phyloP scores from a whole-genome alignment of 2,888 invertebrate genomes.

The Drosophila imparisetae region DNA sequence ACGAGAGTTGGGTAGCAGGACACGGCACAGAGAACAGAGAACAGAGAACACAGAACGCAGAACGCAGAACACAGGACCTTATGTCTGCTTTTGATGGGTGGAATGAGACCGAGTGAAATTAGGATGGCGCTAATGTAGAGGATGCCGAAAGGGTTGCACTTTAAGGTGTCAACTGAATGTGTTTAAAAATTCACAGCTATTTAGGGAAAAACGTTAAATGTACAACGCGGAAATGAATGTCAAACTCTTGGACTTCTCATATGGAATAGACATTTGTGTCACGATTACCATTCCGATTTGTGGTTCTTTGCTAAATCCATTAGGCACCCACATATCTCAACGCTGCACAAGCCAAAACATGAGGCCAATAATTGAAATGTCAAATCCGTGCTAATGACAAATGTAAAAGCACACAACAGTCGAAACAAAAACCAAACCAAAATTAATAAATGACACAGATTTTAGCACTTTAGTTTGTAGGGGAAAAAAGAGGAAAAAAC shows the following conservation, averaged over 20 bases:
- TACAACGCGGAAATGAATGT: background rate
- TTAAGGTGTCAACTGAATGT: constrained; percentile 10
- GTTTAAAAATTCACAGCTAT: background rate
- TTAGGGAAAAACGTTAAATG: constrained; percentile 1
- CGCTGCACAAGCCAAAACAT: constrained; percentile 24
- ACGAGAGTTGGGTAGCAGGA: constrained; percentile 46
- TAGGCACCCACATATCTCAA: constrained; percentile 51
- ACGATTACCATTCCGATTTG: constrained; percentile 39
- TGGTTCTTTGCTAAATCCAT: constrained; percentile 43
- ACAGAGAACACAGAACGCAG: constrained; percentile 18
- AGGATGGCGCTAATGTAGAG: constrained; percentile 51
- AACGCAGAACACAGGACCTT: constrained; percentile 38
- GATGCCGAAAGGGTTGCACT: constrained; percentile 36
- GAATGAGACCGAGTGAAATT: constrained; percentile 50
- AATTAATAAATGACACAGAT: constrained; percentile 78
- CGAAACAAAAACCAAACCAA: constrained; percentile 40
- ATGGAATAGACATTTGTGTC: constrained; percentile 34
- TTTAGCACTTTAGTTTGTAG: constrained; percentile 70
- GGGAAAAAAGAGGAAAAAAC: constrained; percentile 15
- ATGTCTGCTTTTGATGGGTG: constrained; percentile 63
- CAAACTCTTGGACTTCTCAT: background rate
- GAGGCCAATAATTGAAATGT: constrained; percentile 75
- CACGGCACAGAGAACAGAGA: constrained; percentile 4
- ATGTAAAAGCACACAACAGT: constrained; percentile 51
- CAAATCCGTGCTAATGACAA: constrained; percentile 75